Evolutionary conservation across 2,797 vertebrate genomes (phyloP).

Genomic region (Crenichthys baileyi): DNA sequence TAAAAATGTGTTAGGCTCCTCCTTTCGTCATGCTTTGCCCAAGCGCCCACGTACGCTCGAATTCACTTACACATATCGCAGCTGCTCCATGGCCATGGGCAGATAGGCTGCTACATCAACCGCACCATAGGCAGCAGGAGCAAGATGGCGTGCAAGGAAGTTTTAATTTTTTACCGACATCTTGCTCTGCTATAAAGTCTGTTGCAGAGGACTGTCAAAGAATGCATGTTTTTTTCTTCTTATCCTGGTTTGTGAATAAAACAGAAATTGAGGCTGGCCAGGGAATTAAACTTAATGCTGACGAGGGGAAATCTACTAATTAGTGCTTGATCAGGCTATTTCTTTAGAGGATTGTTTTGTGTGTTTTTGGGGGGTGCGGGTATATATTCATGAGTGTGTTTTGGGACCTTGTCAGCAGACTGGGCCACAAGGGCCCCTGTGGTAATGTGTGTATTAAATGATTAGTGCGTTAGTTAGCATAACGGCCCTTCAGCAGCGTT

Average conservation of each 20-base stretch:
- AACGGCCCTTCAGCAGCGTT: slow-evolving; percentile 81
- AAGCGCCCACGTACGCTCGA: slow-evolving; percentile 72
- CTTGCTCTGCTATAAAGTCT: slow-evolving; percentile 56
- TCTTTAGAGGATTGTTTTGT: slow-evolving; percentile 69
- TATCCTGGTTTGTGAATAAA: slow-evolving; percentile 67
- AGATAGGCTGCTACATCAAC: slow-evolving; percentile 79
- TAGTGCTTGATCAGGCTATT: slow-evolving; percentile 76
- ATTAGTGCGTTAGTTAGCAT: slow-evolving; percentile 85
- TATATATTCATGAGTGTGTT: slow-evolving; percentile 71
- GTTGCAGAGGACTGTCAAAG: slow-evolving; percentile 40
- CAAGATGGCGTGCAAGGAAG: slow-evolving; percentile 76
- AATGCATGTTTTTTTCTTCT: slow-evolving; percentile 44
- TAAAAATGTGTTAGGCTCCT: slow-evolving; percentile 73
- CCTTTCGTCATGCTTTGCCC: slow-evolving; percentile 68
- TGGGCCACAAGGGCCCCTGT: slow-evolving; percentile 80
- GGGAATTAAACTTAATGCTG: slow-evolving; percentile 72
- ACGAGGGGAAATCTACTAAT: slow-evolving; percentile 70
- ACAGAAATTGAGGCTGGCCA: slow-evolving; percentile 58
- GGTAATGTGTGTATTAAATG: slow-evolving; percentile 86
- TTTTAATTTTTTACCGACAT: slow-evolving; percentile 39
- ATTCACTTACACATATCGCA: slow-evolving; percentile 78
- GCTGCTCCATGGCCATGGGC: slow-evolving; percentile 80
- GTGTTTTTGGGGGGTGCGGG: slow-evolving; percentile 37
- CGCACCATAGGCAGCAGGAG: slow-evolving; percentile 71
- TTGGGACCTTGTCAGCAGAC: slow-evolving; percentile 81